Evolutionary conservation across 2,797 vertebrate species (phyloP).

Genomic region (Buceros bicornis): DNA sequence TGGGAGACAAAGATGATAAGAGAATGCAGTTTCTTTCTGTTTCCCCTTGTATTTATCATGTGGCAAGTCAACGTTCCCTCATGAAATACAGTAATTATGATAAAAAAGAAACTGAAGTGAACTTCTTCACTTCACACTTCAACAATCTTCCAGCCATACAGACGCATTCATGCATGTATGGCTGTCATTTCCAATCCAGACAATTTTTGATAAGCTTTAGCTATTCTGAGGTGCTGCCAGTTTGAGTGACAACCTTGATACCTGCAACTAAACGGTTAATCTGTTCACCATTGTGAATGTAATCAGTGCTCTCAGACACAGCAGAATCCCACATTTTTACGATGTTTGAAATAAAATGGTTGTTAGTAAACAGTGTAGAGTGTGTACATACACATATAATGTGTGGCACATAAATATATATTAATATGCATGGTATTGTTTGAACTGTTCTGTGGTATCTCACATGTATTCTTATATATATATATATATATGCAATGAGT

Average conservation of each 20-base stretch:
- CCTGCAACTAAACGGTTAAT: constrained; percentile 74
- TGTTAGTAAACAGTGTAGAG: background rate
- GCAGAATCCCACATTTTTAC: constrained; percentile 36
- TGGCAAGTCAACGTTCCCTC: constrained; percentile 40
- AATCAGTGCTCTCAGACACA: constrained; percentile 33
- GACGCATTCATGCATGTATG: constrained; percentile 72
- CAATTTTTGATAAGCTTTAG: constrained; percentile 72
- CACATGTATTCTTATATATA: too few species aligned
- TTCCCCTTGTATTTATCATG: constrained; percentile 36
- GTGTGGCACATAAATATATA: background rate
- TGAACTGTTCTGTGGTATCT: background rate
- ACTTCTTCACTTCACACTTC: constrained; percentile 73
- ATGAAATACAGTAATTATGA: constrained; percentile 73
- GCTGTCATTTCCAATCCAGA: constrained; percentile 74
- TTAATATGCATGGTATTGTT: background rate
- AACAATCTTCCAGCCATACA: constrained; percentile 64
- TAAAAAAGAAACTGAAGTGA: constrained; percentile 66
- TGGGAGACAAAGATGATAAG: constrained; percentile 48
- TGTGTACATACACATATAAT: background rate
- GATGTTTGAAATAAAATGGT: constrained; percentile 30
- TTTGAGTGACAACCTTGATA: constrained; percentile 74
- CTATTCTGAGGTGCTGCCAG: constrained; percentile 71
- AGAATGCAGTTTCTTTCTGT: constrained; percentile 54
- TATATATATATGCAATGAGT: background rate
- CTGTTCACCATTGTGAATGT: constrained; percentile 64